A percentile compares a stretch with the other conserved stretches of the same genome.
phyloP scores from a whole-genome alignment of 30 jellyfish, hydroid and myxozoan species.

The Pelagia noctiluca region DNA sequence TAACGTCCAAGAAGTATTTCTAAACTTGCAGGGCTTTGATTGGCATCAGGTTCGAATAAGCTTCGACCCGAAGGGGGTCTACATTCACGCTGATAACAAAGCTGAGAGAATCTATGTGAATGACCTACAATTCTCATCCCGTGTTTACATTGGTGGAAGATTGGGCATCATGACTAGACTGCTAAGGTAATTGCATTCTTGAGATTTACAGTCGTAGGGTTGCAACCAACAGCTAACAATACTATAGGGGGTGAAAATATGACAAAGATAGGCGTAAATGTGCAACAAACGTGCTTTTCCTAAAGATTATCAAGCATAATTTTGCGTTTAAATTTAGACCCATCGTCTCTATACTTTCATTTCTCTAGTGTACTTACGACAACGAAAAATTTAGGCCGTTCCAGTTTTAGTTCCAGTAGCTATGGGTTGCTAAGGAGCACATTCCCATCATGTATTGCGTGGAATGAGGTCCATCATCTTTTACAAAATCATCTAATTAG shows the following conservation, averaged over 20 bases:
- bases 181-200: slow-evolving; percentile 4
- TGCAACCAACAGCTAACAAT: not conserved
- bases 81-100: slow-evolving; percentile 35
- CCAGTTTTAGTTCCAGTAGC: not conserved
- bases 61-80: not conserved
- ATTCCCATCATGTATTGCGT: not conserved
- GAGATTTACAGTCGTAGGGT: not conserved
- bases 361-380: not conserved
- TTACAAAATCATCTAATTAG: not conserved
- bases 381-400: not conserved
- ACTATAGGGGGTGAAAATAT: not conserved
- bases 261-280: no score
- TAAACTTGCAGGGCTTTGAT: slow-evolving; percentile 53
- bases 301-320: no score
- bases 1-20: slow-evolving; percentile 28
- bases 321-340: no score
- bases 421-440: not conserved
- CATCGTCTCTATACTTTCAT: no score
- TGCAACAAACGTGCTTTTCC: not conserved
- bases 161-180: not conserved
- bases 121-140: slow-evolving; percentile 23
- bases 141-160: slow-evolving; percentile 57
- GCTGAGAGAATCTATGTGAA: slow-evolving; percentile 18
- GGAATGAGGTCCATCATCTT: not conserved
- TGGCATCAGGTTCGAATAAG: slow-evolving; percentile 79